Conservation (phyloP, 2,888 invertebrate species). For the Apantesis nais region DNA sequence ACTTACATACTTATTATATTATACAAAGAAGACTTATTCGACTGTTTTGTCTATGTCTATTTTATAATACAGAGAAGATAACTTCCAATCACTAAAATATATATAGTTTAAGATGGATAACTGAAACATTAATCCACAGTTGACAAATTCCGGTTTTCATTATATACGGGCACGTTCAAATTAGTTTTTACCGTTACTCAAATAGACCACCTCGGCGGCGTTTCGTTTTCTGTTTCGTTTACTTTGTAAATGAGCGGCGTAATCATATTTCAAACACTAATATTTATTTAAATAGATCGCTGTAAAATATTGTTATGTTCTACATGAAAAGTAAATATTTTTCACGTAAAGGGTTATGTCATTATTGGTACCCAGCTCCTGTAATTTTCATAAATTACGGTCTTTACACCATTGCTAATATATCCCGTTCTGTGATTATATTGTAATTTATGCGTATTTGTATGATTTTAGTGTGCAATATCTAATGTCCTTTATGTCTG, state of each 20-base stretch:
- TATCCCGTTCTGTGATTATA: background rate
- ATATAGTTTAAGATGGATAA: background rate
- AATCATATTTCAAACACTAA: constrained; percentile 16
- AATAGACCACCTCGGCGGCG: constrained; percentile 15
- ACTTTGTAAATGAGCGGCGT: constrained; percentile 19
- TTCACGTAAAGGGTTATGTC: background rate
- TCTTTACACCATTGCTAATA: background rate
- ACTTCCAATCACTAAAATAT: background rate
- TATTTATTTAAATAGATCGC: constrained; percentile 4
- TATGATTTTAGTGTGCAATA: background rate
- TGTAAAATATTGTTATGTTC: background rate
- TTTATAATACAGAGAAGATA: background rate
- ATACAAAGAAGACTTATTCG: background rate
- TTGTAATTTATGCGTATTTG: background rate
- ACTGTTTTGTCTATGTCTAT: background rate
- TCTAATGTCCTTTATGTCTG: too few species aligned
- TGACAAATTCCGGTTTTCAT: constrained; percentile 1
- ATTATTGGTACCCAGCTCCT: background rate
- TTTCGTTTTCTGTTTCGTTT: constrained; percentile 18
- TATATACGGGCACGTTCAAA: constrained; percentile 2
- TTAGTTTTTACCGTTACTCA: constrained; percentile 13
- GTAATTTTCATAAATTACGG: background rate
- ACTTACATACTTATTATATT: too few species aligned
- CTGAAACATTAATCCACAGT: background rate
- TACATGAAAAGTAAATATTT: background rate